A percentile compares a stretch with the other conserved stretches of the same genome.
phyloP scores from a whole-genome alignment of 1,140 invertebrate genomes.

The Contarinia nasturtii region DNA sequence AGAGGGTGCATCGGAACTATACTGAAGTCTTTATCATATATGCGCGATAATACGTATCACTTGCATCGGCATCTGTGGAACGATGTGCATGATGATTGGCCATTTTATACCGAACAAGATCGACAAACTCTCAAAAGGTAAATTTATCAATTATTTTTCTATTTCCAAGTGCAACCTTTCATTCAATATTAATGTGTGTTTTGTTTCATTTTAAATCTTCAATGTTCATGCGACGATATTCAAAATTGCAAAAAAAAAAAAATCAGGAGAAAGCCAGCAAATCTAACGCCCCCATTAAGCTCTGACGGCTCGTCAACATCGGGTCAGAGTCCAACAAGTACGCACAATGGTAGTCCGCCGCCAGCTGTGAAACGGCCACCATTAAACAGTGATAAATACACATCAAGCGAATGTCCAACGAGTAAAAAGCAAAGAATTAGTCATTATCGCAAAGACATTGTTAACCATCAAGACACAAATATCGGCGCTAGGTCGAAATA shows the following conservation, averaged over 20 bases:
- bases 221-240: no score
- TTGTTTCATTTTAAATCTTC: no score
- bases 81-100: conserved; percentile 86
- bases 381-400: conserved; percentile 19
- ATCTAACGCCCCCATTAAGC: conserved; percentile 67
- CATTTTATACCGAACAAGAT: conserved; percentile 79
- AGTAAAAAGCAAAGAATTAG: conserved; percentile 67
- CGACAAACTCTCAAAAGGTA: conserved; percentile 65
- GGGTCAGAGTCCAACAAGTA: conserved; percentile 48
- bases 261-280: conserved; percentile 72
- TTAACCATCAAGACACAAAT: not conserved
- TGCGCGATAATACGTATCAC: conserved; percentile 76
- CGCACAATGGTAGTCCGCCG: conserved; percentile 41
- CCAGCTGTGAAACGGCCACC: conserved; percentile 14
- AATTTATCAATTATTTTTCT: conserved; percentile 8
- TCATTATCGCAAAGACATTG: conserved; percentile 38
- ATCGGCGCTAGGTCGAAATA: not conserved
- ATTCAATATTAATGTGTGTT: conserved; percentile 4
- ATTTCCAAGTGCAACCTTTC: conserved; percentile 2
- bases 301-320: conserved; percentile 41
- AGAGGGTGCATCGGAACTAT: conserved; percentile 49
- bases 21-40: conserved; percentile 53
- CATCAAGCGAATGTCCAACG: conserved; percentile 35
- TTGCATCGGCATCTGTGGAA: conserved; percentile 72
- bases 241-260: no score